Evolutionary conservation across 1,140 invertebrate species (phyloP).

Genomic region (Mizuhopecten yessoensis): DNA sequence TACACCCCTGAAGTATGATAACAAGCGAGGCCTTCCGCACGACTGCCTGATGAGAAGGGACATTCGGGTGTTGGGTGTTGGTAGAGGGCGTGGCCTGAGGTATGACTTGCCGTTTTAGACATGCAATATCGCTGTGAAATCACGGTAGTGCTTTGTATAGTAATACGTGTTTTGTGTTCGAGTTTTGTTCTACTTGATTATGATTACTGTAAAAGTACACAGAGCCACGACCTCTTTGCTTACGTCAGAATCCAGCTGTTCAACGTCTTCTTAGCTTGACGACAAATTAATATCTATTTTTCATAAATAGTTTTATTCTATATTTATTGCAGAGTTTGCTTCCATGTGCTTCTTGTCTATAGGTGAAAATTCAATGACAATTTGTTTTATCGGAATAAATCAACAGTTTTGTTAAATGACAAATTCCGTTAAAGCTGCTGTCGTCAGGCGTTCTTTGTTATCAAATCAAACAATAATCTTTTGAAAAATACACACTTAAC

Average conservation of each 20-base stretch:
- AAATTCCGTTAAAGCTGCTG: too few species aligned
- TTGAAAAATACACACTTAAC: too few species aligned
- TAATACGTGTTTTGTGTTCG: neutral
- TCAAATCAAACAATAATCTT: too few species aligned
- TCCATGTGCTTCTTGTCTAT: too few species aligned
- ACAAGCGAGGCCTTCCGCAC: slow-evolving; percentile 21
- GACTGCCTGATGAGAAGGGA: slow-evolving; percentile 31
- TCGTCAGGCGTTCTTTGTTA: too few species aligned
- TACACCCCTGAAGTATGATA: neutral
- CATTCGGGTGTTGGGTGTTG: slow-evolving; percentile 28
- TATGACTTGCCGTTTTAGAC: neutral
- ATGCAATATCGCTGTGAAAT: neutral
- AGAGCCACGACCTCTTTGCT: neutral
- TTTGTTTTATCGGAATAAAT: too few species aligned
- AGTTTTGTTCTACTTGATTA: neutral
- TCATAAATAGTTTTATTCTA: too few species aligned
- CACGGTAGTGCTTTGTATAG: neutral
- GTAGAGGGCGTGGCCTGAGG: neutral
- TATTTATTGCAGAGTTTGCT: too few species aligned
- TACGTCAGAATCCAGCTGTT: neutral
- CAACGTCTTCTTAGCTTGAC: too few species aligned
- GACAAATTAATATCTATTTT: too few species aligned
- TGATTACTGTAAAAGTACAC: neutral
- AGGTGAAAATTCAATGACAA: too few species aligned
- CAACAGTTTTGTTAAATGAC: too few species aligned